Evolutionary conservation across 2,888 invertebrate genomes (phyloP).

Genomic region (Volucella bombylans): DNA sequence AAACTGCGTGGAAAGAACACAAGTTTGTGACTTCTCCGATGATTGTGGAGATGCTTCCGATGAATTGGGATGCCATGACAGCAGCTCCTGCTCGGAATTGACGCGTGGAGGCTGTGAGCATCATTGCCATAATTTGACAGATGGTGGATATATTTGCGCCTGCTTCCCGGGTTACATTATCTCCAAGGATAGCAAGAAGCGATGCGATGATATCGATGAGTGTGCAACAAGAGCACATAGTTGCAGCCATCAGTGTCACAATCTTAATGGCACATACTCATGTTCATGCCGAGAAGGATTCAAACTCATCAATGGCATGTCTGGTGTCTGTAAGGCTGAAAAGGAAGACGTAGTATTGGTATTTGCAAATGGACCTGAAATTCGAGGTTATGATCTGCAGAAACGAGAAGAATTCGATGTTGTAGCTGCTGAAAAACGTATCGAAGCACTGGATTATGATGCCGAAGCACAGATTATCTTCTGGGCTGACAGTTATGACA

Average conservation of each 20-base stretch:
- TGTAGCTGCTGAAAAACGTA: constrained; percentile 92
- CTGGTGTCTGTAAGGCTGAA: constrained; percentile 91
- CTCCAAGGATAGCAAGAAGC: constrained; percentile 90
- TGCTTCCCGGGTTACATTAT: constrained; percentile 94
- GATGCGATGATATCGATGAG: constrained; percentile 94
- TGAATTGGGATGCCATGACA: constrained; percentile 93
- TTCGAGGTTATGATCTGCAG: constrained; percentile 88
- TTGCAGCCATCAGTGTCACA: constrained; percentile 96
- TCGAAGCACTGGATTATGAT: constrained; percentile 96
- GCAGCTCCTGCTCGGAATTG: constrained; percentile 84
- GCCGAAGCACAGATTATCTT: constrained; percentile 92
- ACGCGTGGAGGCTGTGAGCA: constrained; percentile 94
- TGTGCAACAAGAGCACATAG: constrained; percentile 91
- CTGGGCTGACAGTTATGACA: constrained; percentile 97
- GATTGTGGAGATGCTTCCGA: constrained; percentile 96
- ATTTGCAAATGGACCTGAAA: constrained; percentile 93
- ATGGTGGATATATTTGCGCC: constrained; percentile 93
- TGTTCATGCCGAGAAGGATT: constrained; percentile 95
- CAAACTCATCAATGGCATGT: constrained; percentile 88
- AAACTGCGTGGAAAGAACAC: constrained; percentile 90
- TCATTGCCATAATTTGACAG: constrained; percentile 92
- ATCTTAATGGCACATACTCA: constrained; percentile 93
- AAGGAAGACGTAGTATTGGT: constrained; percentile 87
- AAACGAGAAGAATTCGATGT: constrained; percentile 89
- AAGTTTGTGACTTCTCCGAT: constrained; percentile 93